phyloP scores from a whole-genome alignment of 2,888 invertebrate genomes.

The Eueremaeus valkanovi region DNA sequence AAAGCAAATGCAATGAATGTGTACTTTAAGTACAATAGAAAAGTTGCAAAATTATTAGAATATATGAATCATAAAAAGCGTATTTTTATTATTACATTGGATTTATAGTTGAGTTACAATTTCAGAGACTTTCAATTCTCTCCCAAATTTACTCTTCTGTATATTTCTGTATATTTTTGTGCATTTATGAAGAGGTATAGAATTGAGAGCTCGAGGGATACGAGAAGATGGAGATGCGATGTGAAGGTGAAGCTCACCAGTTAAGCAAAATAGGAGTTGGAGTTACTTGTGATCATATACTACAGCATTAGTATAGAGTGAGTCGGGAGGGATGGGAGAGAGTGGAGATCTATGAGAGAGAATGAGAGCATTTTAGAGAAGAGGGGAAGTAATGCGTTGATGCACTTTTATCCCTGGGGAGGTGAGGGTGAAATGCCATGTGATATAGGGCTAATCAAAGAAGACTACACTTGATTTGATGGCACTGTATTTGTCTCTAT shows the following conservation, averaged over 20 bases:
- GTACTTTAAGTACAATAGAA: too few relatives aligned
- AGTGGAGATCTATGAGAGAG: background rate
- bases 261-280: background rate
- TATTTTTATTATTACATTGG: too few relatives aligned
- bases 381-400: background rate
- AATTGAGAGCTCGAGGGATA: constrained; percentile 23
- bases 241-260: background rate
- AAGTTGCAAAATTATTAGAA: too few relatives aligned
- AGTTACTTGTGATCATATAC: background rate
- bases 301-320: background rate
- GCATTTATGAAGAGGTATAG: background rate
- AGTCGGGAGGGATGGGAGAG: background rate
- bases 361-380: background rate
- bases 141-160: too few relatives aligned
- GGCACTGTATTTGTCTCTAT: constrained; percentile 19
- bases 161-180: background rate
- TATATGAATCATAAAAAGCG: too few relatives aligned
- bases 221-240: background rate
- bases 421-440: constrained; percentile 7
- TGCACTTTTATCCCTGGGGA: background rate
- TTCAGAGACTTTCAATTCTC: too few relatives aligned
- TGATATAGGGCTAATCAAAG: constrained; percentile 27
- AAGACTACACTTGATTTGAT: constrained; percentile 1
- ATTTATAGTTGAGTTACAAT: too few relatives aligned
- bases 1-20: too few relatives aligned